Base-by-base conservation (phyloP, 1,140 invertebrate genomes). In the Dinothrombium tinctorium region DNA sequence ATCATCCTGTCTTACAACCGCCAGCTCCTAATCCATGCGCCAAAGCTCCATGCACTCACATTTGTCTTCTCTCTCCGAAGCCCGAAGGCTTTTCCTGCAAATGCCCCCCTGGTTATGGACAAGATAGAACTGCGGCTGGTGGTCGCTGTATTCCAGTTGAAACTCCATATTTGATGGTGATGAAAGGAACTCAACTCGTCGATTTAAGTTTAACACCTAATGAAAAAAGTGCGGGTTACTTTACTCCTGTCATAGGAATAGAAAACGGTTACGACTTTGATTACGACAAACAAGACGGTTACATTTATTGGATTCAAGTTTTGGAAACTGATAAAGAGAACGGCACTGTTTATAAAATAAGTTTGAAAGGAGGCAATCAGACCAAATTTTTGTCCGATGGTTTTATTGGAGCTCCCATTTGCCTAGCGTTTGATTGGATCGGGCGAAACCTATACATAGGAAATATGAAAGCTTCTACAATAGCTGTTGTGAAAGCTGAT, bases 371-470 rank as follows among this genome's bases (percentile, higher is more conserved):
- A 11, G 81, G 81, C 2, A 90, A 90, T 48, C 73, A 73, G 54
- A 78, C 76, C 0, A 72, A 78, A 51, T 78, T 94, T 53, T 66
- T 87, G 0, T 52, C 60, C 1, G 51, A 67, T 5, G 82, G 83
- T 6, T 70, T 92, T 23, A 74, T 92, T 21, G 87, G 89, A 0
- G 73, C 81, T 0, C 81, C 87, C 1, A 82, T 81, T 32, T 71
- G 79, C 1, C 71, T 96, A 23, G 87, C 87, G 0, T 79, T 92
- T 53, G 90, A 96, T 55, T 95, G 89, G 87, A 64, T 95, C 22
- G 86, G 87, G 7, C 63, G 86, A 28, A 98, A 96, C 59, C 55
- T 98, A 6, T 95, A 80, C 53, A 74, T 95, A 49, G 87, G 84
- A 9, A 95, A 95, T 53, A 71, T 75, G 15, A 67, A 76, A 29